Base-by-base conservation (phyloP, 1,140 invertebrate genomes). In the Drosophila mayri region DNA sequence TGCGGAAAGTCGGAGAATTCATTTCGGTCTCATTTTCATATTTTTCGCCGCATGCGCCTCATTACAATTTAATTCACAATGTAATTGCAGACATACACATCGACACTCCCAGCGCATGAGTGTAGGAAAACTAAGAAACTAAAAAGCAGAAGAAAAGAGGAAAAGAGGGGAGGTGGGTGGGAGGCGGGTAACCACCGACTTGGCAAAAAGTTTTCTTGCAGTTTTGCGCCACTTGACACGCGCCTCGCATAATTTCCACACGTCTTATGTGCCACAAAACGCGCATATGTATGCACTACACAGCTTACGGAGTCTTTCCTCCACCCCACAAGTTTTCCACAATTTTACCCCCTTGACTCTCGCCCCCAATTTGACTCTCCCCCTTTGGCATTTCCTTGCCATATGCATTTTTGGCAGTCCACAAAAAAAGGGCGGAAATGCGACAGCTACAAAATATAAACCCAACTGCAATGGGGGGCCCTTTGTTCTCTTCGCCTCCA, bases 11-110 rank as follows among this genome's bases (percentile, higher is more conserved):
- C 35, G 44, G 43, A 62, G 43, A 65, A 47, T 61, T 38, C 46
- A 58, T 41, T 44, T 64, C 52, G 70, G 70, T 54, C 79, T 83
- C 80, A 83, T 87, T 76, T 87, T 88, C 84, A 83, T 77, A 88
- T 88, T 87, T 88, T 80, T 75, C 61, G 76, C 76, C 77, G 68
- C 81, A 90, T 90, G 84, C 85, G 85, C 85, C 85, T 88, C 85
- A 88, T 88, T 90, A 88, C 86, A 88, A 88, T 88, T 88, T 90
- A 85, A 90, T 88, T 90, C 86, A 85, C 77, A 88, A 85, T 90
- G 86, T 85, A 90, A 88, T 88, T 88, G 81, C 77, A 88, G 62
- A 57, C 68, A 28, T 80, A 65, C 44, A 47, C 46, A 28, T 47
- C 46, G 46, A 28, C 46, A 47, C 46, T 25, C 7, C 46, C 44